Evolutionary conservation across 2,113 vertebrate species (phyloP), one percentile per base, ranked within the genome.

Genomic region (Helogale parvula): DNA sequence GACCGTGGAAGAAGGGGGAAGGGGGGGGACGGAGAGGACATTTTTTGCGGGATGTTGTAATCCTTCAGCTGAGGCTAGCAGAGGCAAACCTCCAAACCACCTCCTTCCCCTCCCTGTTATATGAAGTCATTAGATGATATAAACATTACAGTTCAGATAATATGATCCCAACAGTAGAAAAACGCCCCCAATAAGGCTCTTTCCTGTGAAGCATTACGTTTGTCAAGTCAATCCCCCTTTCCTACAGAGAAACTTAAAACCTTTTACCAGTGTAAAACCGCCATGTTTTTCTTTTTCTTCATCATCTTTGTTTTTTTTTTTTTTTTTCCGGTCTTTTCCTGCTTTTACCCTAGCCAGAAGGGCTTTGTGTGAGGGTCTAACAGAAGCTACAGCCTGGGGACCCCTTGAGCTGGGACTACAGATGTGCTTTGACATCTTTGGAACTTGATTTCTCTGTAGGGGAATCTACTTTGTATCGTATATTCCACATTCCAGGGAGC

Each of bases 281-380:
- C 66, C 2, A 0, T 60, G 57, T 21, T 60, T 60, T 23, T 60
- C 21, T 60, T 57, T 57, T 57, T 1, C 45, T 45, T 45, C 45
- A 45, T 45, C 45, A 45, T 45, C 45, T 45, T 45, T 45, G 3
- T 47, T 47, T 47, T 10, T 47, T 47, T 17, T 54, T 54, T 19
- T 27, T 45, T 45, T 90, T 93, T 91, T 68, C n/a, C n/a, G 10
- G 15, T 72, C 52, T 92, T 81, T 93, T 52, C 27, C 69, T 96
- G 54, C 80, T 80, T 68, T 83, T 25, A 65, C n/a, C 60, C 29
- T 52, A 74, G 25, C 57, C 29, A 7, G 19, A 90, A 89, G 45
- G 72, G 21, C 92, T 93, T 96, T 93, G 77, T 83, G 77, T 54
- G n/a, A 8, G 41, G 16, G 17, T 72, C 84, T 77, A 21, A 69